Base-by-base conservation (phyloP, 2,113 vertebrate species). In the Orthonyx spaldingii region DNA sequence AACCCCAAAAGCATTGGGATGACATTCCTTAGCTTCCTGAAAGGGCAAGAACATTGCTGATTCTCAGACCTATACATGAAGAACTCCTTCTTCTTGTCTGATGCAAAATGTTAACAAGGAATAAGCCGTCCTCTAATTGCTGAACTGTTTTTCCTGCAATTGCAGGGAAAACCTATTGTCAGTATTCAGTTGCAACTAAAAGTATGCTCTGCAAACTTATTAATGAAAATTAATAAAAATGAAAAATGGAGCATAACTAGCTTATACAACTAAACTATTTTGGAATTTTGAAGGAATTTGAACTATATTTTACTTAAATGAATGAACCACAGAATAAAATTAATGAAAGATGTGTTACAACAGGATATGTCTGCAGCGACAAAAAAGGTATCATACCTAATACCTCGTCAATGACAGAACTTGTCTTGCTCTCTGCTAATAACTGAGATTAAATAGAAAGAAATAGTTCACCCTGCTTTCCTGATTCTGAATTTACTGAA, bases 211-310 rank as follows among this genome's bases (percentile, higher is more conserved):
- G 28, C 47, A 95, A 96, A 91, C 13, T 63, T 93, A 78, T 91
- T 93, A 93, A 94, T 90, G 69, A n/a, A n/a, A n/a, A n/a, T n/a
- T n/a, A n/a, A n/a, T n/a, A n/a, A n/a, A n/a, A 93, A 94, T 90
- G 69, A 94, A 97, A 85, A 97, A 94, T 94, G 52, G 21, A 89
- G 30, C 76, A 74, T 89, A 96, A 91, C 55, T 97, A 91, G 56
- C 56, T 96, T 93, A 96, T 82, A 75, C 77, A 97, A 94, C 30
- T 46, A 93, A 96, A 92, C 87, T 79, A 87, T 86, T 94, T 89
- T 85, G 35, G 84, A 93, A 78, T 95, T 93, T 90, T 80, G 18
- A 74, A 92, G 42, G n/a, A 78, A 60, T 56, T 11, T 83, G 50
- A 85, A 64, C 63, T 81, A 35, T 71, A 83, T 79, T 78, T 91